These are phyloP conservation scores for Phoenicopterus ruber DNA, from an alignment of 2,113 vertebrate genomes.

Conservation along the genomic window DNA sequence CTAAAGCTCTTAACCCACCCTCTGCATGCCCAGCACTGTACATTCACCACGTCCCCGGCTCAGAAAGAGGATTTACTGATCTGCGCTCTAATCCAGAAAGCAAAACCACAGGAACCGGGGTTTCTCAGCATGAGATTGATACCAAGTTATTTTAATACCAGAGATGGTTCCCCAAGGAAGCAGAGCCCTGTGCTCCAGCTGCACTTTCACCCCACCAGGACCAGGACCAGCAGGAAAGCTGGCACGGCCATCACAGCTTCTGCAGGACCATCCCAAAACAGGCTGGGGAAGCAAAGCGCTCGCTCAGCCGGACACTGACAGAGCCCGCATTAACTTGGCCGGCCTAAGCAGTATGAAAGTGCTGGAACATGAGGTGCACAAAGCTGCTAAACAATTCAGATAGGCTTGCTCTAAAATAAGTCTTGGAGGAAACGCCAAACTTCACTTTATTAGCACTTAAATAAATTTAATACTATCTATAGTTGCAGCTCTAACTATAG, in stretches of 20 bases:
- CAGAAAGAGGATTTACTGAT: background rate
- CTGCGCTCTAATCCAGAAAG: background rate
- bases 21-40: background rate
- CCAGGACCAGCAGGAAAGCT: background rate
- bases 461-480: conserved; percentile 43
- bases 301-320: background rate
- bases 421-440: background rate
- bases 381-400: background rate
- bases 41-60: background rate
- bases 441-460: conserved; percentile 41
- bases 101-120: background rate
- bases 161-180: background rate
- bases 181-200: background rate
- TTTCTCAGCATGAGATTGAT: background rate
- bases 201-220: background rate
- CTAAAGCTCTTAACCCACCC: background rate
- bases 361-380: background rate
- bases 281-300: background rate
- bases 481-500: conserved; percentile 44
- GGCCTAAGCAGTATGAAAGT: background rate
- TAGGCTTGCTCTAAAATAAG: conserved; percentile 4
- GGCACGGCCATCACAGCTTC: background rate
- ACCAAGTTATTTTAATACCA: background rate
- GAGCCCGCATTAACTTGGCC: background rate
- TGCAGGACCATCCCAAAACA: background rate